Conservation (phyloP, 1,140 invertebrate genomes). For the Nixonia krombeini region DNA sequence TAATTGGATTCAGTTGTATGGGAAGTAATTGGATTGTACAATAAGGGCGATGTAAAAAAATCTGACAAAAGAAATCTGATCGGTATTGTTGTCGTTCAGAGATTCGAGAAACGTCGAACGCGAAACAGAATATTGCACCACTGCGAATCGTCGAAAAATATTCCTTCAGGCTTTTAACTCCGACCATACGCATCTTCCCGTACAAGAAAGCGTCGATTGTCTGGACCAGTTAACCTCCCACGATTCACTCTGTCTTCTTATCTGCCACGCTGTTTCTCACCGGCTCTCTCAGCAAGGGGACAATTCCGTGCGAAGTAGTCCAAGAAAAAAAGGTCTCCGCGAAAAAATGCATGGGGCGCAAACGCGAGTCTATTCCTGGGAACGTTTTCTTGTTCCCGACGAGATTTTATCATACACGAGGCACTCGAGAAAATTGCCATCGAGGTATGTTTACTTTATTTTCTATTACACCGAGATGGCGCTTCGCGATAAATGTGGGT, state of each 20-base stretch:
- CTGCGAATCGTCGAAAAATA: too few relatives aligned
- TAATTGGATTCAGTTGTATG: too few relatives aligned
- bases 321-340: conserved; percentile 23
- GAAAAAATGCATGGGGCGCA: conserved; percentile 26
- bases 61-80: too few relatives aligned
- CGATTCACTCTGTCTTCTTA: conserved; percentile 30
- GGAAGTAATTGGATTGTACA: too few relatives aligned
- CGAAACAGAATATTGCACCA: conserved; percentile 22
- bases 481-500: too few relatives aligned
- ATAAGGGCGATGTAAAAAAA: too few relatives aligned
- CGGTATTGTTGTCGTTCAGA: too few relatives aligned
- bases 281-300: conserved; percentile 21
- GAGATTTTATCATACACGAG: conserved; percentile 17
- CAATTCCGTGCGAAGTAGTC: conserved; percentile 42
- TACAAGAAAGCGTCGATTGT: conserved; percentile 42
- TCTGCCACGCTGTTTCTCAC: conserved; percentile 36
- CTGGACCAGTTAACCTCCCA: conserved; percentile 46
- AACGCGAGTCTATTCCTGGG: conserved; percentile 26
- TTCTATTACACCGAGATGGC: too few relatives aligned
- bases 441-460: too few relatives aligned
- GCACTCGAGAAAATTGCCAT: too few relatives aligned
- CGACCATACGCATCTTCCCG: conserved; percentile 29
- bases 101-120: conserved; percentile 16
- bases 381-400: conserved; percentile 35
- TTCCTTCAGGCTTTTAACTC: conserved; percentile 26